These are phyloP conservation scores for Shargacucullia verbasci DNA, from an alignment of 2,888 invertebrate genomes.

Conservation along the genomic window DNA sequence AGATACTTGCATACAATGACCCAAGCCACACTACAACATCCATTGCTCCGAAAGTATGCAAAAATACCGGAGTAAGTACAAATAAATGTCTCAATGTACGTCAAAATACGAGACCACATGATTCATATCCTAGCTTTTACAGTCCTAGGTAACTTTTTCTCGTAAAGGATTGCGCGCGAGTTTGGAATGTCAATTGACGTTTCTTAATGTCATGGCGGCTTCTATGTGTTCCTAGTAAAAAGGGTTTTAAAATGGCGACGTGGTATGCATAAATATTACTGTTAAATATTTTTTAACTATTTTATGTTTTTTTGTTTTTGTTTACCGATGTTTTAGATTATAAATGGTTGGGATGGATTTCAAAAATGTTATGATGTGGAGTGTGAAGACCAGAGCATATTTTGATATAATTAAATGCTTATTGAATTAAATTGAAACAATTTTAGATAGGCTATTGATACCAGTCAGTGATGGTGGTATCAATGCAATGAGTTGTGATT, in stretches of 20 bases:
- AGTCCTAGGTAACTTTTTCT: constrained; percentile 53
- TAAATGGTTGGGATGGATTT: too few species aligned
- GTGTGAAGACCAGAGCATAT: too few species aligned
- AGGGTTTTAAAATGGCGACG: constrained; percentile 52
- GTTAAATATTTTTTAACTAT: constrained; percentile 31
- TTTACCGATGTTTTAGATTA: constrained; percentile 13
- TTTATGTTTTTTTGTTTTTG: constrained; percentile 36
- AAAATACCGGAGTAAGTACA: background rate
- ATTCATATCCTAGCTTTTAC: constrained; percentile 38
- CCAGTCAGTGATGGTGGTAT: too few species aligned
- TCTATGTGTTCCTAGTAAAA: constrained; percentile 55
- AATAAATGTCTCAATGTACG: background rate
- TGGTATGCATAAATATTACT: constrained; percentile 47
- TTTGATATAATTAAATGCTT: too few species aligned
- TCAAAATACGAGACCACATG: constrained; percentile 20
- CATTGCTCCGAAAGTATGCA: constrained; percentile 1
- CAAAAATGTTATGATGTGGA: too few species aligned
- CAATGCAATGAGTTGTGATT: too few species aligned
- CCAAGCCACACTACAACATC: background rate
- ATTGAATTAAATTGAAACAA: too few species aligned
- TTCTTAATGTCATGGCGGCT: constrained; percentile 61
- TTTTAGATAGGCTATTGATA: too few species aligned
- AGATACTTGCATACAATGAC: constrained; percentile 11
- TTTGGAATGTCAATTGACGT: constrained; percentile 71
- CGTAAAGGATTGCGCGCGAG: constrained; percentile 70